Evolutionary conservation across 2,797 vertebrate genomes (phyloP).

Genomic region (Passerculus sandwichensis): DNA sequence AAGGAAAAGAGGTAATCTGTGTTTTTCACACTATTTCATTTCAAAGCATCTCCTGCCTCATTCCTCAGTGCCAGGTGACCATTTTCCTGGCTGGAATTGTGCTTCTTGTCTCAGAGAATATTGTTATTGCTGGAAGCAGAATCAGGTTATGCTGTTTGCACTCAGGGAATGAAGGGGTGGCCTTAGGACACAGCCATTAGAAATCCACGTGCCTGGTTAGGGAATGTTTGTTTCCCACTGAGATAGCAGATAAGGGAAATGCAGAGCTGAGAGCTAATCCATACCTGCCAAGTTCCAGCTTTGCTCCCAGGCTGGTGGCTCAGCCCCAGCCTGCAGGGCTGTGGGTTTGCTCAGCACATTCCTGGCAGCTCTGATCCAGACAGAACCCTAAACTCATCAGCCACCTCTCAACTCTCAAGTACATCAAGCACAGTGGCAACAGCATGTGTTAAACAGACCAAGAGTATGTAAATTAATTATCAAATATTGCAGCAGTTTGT

Average conservation of each 20-base stretch:
- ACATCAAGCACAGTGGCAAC: background rate
- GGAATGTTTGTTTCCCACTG: background rate
- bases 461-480: background rate
- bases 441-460: background rate
- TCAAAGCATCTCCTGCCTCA: background rate
- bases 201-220: background rate
- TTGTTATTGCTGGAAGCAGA: background rate
- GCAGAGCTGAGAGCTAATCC: background rate
- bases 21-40: background rate
- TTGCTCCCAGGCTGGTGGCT: background rate
- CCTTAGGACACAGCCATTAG: background rate
- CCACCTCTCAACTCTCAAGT: background rate
- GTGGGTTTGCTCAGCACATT: background rate
- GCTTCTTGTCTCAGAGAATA: background rate
- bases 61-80: background rate
- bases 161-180: background rate
- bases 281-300: background rate
- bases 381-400: background rate
- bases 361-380: rapidly evolving
- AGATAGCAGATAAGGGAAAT: background rate
- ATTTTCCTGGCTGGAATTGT: background rate
- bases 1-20: conserved; percentile 86
- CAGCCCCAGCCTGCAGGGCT: background rate
- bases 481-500: background rate
- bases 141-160: background rate